Percentiles rank a stretch among this genome's conserved stretches.
phyloP scores from a whole-genome alignment of 2,888 invertebrate species.

The Chrysotoxum bicinctum region DNA sequence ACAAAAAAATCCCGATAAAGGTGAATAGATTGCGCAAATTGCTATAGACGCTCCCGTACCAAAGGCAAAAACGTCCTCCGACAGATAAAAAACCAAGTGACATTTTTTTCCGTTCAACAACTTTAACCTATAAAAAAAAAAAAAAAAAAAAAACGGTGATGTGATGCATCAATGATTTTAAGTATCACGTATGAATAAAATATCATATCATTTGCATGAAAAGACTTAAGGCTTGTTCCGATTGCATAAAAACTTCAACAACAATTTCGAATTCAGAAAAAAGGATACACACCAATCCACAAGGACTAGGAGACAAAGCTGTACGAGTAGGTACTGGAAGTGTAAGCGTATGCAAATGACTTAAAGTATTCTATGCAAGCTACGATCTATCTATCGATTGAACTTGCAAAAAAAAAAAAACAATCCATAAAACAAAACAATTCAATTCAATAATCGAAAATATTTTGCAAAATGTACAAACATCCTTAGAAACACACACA shows the following conservation, averaged over 20 bases:
- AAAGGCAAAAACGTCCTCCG: neutral
- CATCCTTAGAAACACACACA: constrained; percentile 47
- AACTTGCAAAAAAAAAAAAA: neutral
- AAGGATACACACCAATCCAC: neutral
- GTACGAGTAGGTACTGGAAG: constrained; percentile 1
- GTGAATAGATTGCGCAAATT: neutral
- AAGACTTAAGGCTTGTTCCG: constrained; percentile 37
- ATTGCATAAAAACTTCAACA: constrained; percentile 38
- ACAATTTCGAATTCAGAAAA: neutral
- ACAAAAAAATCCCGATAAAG: constrained; percentile 11
- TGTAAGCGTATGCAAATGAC: constrained; percentile 44
- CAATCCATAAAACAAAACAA: constrained; percentile 1
- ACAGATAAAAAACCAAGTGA: neutral
- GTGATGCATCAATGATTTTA: constrained; percentile 54
- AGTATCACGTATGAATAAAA: constrained; percentile 66
- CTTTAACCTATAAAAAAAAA: constrained; percentile 7
- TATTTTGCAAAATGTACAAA: constrained; percentile 59
- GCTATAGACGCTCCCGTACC: neutral
- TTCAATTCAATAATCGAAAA: constrained; percentile 60
- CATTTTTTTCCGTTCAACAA: constrained; percentile 1
- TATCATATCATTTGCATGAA: constrained; percentile 61
- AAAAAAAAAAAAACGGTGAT: constrained; percentile 2
- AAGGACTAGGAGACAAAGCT: constrained; percentile 27
- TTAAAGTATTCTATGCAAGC: constrained; percentile 27
- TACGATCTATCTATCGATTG: constrained; percentile 11